phyloP scores from a whole-genome alignment of 1,140 invertebrate species.

The Atopsyche davidsoni region DNA sequence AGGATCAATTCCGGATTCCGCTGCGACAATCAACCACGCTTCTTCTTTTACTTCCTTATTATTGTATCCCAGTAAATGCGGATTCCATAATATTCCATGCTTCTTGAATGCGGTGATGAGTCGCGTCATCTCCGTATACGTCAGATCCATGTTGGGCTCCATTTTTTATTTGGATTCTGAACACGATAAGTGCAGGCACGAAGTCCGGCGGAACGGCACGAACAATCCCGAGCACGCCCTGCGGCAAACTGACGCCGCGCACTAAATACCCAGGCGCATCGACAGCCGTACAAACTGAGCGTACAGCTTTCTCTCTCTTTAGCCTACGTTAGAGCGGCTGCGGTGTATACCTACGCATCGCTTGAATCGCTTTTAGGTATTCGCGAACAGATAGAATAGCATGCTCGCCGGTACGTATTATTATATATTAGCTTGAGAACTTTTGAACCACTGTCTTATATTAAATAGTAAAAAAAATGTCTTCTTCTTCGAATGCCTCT shows the following conservation, averaged over 20 bases:
- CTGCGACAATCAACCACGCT: constrained; percentile 23
- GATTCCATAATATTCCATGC: constrained; percentile 22
- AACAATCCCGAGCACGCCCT: constrained; percentile 4
- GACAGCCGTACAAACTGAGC: too few relatives aligned
- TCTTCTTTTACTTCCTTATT: constrained; percentile 19
- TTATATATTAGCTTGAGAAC: too few relatives aligned
- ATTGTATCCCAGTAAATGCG: constrained; percentile 16
- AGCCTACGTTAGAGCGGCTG: too few relatives aligned
- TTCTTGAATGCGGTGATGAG: constrained; percentile 24
- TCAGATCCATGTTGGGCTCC: constrained; percentile 20
- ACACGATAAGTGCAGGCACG: background rate
- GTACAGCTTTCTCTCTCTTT: too few relatives aligned
- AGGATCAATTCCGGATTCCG: constrained; percentile 15
- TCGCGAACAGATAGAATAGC: too few relatives aligned
- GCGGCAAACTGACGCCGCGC: constrained; percentile 13
- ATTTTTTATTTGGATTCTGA: background rate
- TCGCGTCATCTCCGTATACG: constrained; percentile 16
- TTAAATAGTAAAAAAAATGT: too few relatives aligned
- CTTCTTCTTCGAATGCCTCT: too few relatives aligned
- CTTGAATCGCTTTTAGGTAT: too few relatives aligned
- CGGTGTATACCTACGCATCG: too few relatives aligned
- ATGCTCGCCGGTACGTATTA: too few relatives aligned
- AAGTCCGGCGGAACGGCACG: background rate
- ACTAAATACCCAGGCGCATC: constrained; percentile 10
- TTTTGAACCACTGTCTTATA: too few relatives aligned